Evolutionary conservation across 2,797 vertebrate genomes (phyloP).

Genomic region (Acanthiza pusilla): DNA sequence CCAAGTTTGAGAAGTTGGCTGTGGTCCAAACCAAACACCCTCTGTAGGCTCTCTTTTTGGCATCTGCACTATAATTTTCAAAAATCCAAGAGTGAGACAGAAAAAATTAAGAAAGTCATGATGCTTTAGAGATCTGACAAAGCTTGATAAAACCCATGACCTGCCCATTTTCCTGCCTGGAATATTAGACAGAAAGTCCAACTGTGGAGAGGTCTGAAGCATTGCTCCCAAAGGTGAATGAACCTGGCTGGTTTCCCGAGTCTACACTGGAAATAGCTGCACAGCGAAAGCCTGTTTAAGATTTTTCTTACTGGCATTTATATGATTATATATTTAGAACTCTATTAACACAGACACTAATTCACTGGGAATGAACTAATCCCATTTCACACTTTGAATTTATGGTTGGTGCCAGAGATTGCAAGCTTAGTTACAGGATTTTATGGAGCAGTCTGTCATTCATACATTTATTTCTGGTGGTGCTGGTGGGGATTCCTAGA

Average conservation of each 20-base stretch:
- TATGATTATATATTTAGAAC: constrained; percentile 49
- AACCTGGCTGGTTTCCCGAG: neutral
- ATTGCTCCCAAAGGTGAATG: constrained; percentile 12
- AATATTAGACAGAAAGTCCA: neutral
- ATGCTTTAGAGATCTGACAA: constrained; percentile 5
- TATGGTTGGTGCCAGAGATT: neutral
- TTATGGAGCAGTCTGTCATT: constrained; percentile 22
- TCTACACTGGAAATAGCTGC: neutral
- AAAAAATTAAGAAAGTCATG: neutral
- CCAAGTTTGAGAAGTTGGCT: neutral
- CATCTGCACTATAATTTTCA: neutral
- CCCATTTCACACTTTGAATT: constrained; percentile 32
- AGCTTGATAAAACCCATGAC: constrained; percentile 13
- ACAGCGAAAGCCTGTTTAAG: neutral
- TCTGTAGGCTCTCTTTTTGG: neutral
- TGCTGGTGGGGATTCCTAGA: neutral
- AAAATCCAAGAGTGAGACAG: neutral
- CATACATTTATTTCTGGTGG: neutral
- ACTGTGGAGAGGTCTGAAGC: neutral
- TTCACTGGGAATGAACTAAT: constrained; percentile 50
- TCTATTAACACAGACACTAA: constrained; percentile 51
- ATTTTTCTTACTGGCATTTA: constrained; percentile 34
- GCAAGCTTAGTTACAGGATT: neutral
- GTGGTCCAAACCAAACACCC: neutral
- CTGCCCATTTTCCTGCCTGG: neutral